Evolutionary conservation across 2,113 vertebrate genomes (phyloP).

Genomic region (Cryptomyrus ogoouensis): DNA sequence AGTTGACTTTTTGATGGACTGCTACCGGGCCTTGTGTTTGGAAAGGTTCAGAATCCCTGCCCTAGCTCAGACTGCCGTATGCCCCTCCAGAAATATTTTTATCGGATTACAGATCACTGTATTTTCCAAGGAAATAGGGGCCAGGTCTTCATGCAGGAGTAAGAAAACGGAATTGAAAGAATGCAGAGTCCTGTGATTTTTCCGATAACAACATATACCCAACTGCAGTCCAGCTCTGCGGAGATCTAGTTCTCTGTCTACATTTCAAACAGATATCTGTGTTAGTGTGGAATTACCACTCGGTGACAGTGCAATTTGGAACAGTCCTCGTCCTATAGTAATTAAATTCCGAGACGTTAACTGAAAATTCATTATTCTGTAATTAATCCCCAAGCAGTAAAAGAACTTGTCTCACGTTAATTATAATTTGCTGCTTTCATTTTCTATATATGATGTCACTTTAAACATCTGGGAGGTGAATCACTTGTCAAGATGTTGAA

Average conservation of each 20-base stretch:
- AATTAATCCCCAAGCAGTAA: neutral
- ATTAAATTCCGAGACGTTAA: neutral
- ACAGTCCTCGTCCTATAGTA: neutral
- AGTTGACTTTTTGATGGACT: neutral
- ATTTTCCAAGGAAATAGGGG: neutral
- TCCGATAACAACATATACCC: neutral
- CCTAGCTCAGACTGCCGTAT: neutral
- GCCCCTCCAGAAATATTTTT: neutral
- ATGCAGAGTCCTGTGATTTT: neutral
- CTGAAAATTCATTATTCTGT: neutral
- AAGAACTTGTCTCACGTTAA: neutral
- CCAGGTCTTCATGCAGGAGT: neutral
- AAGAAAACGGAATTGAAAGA: neutral
- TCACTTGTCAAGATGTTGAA: neutral
- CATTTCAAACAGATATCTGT: neutral
- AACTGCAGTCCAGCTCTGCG: neutral
- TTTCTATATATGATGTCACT: neutral
- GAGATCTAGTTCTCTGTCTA: neutral
- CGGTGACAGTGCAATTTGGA: neutral
- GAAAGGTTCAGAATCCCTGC: neutral
- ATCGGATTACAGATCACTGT: neutral
- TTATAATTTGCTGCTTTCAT: neutral
- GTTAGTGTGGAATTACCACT: neutral
- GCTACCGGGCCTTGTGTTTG: neutral
- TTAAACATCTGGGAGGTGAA: neutral